phyloP scores from a whole-genome alignment of 2,113 vertebrate species.

The Todiramphus chloris region DNA sequence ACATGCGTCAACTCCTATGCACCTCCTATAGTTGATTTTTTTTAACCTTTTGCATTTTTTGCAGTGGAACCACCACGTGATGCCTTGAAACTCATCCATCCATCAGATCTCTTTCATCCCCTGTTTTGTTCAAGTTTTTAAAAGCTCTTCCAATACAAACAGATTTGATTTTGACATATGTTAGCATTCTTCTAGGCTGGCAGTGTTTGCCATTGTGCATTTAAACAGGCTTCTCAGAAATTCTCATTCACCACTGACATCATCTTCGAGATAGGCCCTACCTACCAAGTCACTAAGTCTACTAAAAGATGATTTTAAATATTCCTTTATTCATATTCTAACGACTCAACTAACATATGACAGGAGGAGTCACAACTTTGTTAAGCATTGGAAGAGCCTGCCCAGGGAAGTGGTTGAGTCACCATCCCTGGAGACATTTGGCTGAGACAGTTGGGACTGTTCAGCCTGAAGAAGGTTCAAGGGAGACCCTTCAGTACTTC shows the following conservation, averaged over 20 bases:
- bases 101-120: background rate
- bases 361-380: accelerated
- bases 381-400: background rate
- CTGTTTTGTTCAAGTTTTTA: background rate
- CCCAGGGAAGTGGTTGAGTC: background rate
- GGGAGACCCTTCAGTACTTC: too few species aligned
- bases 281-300: background rate
- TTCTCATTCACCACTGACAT: background rate
- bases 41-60: background rate
- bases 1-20: background rate
- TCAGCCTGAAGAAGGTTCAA: background rate
- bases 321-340: background rate
- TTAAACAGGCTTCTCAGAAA: background rate
- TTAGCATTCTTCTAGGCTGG: background rate
- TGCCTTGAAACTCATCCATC: background rate
- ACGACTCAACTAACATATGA: background rate
- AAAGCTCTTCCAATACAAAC: background rate
- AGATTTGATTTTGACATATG: background rate
- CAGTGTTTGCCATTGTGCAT: background rate
- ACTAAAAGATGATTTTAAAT: background rate
- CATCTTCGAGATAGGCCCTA: background rate
- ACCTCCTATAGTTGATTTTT: background rate
- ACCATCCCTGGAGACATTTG: background rate
- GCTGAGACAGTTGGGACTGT: background rate
- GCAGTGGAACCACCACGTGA: accelerated